Conservation (phyloP, 92 coral and sea anemone species). For the Porites divaricata region DNA sequence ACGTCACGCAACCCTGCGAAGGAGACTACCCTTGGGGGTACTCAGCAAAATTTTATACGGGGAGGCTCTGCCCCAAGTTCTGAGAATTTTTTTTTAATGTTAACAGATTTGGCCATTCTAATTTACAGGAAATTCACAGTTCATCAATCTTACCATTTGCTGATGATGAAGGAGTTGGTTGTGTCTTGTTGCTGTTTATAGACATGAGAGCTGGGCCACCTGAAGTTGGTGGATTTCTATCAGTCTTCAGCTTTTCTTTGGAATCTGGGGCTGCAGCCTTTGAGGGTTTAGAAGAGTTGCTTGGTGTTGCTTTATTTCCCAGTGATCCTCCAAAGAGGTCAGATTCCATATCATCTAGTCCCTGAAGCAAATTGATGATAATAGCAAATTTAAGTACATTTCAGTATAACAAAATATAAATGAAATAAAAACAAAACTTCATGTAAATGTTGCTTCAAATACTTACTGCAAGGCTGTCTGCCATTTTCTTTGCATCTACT, state of each 20-base stretch:
- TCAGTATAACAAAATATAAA: neutral
- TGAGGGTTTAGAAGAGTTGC: slow-evolving; percentile 34
- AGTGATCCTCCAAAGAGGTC: slow-evolving; percentile 93
- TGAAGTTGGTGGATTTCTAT: slow-evolving; percentile 27
- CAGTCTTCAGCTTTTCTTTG: slow-evolving; percentile 16
- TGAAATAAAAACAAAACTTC: no score
- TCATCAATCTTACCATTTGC: neutral
- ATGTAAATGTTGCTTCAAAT: neutral
- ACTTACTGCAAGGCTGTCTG: slow-evolving; percentile 89
- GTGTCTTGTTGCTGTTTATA: slow-evolving; percentile 2
- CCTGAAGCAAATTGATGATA: slow-evolving; percentile 44
- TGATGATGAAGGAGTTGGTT: neutral
- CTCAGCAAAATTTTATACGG: no score
- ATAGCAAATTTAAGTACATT: neutral
- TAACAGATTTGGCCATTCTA: no score
- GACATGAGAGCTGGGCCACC: slow-evolving; percentile 12
- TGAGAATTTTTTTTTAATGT: no score
- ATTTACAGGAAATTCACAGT: no score
- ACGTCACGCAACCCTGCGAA: no score
- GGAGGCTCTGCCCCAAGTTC: no score
- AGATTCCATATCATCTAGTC: slow-evolving; percentile 95
- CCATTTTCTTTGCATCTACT: slow-evolving; percentile 91
- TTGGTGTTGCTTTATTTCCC: slow-evolving; percentile 50
- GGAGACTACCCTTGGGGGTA: no score
- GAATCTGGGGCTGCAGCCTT: slow-evolving; percentile 20